Conservation (phyloP, 2,888 invertebrate genomes). For the Aricia artaxerxes region DNA sequence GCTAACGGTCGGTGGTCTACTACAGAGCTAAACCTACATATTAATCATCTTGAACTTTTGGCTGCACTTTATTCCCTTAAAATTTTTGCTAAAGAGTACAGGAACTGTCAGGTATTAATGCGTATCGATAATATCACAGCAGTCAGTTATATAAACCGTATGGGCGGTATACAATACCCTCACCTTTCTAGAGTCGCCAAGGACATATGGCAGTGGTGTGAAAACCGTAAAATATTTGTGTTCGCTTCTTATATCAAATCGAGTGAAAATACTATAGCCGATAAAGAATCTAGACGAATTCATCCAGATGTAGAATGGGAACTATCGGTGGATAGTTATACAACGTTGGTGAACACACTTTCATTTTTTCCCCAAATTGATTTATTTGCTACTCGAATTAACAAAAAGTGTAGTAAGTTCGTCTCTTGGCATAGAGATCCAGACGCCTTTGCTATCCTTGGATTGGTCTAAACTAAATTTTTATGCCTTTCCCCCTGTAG, state of each 20-base stretch:
- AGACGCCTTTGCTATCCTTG: not conserved
- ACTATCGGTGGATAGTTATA: slow-evolving; percentile 35
- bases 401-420: slow-evolving; percentile 14
- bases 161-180: slow-evolving; percentile 38
- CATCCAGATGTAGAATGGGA: slow-evolving; percentile 36
- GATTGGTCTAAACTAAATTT: not conserved
- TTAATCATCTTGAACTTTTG: too few relatives aligned
- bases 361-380: not conserved
- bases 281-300: too few relatives aligned
- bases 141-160: too few relatives aligned
- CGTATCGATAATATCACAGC: too few relatives aligned
- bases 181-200: too few relatives aligned
- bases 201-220: slow-evolving; percentile 44
- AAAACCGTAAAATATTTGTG: slow-evolving; percentile 42
- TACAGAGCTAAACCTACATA: too few relatives aligned
- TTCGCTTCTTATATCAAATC: slow-evolving; percentile 49
- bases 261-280: too few relatives aligned
- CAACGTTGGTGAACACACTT: not conserved
- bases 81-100: too few relatives aligned
- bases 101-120: too few relatives aligned
- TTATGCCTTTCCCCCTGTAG: slow-evolving; percentile 11
- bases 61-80: too few relatives aligned
- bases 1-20: too few relatives aligned
- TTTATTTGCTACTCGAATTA: slow-evolving; percentile 3
- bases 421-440: slow-evolving; percentile 19